Conservation (phyloP, 2,113 vertebrate genomes). For the Mirza zaza region DNA sequence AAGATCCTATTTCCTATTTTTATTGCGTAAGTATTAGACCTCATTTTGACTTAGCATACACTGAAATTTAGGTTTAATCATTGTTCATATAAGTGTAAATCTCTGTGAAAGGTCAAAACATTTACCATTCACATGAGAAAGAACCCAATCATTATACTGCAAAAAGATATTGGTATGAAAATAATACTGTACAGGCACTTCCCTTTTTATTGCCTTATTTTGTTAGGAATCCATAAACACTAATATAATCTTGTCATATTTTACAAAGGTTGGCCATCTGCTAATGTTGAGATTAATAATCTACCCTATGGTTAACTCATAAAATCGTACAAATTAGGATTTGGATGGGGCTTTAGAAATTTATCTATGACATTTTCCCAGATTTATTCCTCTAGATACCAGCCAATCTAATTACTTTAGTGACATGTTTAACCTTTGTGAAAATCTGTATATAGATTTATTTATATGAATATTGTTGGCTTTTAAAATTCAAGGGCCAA, state of each 20-base stretch:
- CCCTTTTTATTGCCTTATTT: constrained; percentile 57
- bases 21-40: neutral
- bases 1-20: constrained; percentile 31
- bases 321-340: constrained; percentile 53
- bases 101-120: constrained; percentile 68
- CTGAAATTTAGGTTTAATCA: constrained; percentile 66
- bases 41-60: constrained; percentile 29
- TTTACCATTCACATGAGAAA: constrained; percentile 61
- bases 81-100: constrained; percentile 63
- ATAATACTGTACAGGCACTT: constrained; percentile 27
- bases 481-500: constrained; percentile 29
- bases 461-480: constrained; percentile 12
- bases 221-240: constrained; percentile 60
- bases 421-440: constrained; percentile 57
- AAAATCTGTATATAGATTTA: constrained; percentile 43
- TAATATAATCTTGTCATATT: constrained; percentile 40
- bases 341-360: constrained; percentile 45
- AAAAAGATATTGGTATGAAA: constrained; percentile 65
- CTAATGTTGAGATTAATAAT: constrained; percentile 66
- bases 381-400: constrained; percentile 53
- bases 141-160: constrained; percentile 55
- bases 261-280: constrained; percentile 50
- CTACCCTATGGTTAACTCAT: constrained; percentile 39
- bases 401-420: constrained; percentile 57
- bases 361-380: constrained; percentile 52